These are phyloP conservation scores for Leptodon cayanensis DNA, from an alignment of 2,797 vertebrate species.

Conservation along the genomic window DNA sequence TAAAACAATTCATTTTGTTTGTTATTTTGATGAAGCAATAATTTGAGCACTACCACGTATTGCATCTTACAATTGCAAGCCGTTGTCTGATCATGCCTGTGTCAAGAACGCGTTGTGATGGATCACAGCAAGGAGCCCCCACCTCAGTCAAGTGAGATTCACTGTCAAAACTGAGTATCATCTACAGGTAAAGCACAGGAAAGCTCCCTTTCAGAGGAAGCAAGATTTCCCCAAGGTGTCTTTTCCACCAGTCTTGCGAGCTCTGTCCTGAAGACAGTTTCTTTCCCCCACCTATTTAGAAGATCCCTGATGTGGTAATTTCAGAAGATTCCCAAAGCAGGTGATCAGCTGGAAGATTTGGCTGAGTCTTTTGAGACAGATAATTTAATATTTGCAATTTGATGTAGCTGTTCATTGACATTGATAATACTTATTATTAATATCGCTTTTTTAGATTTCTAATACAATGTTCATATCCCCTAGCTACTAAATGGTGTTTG, in stretches of 20 bases:
- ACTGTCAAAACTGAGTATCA: not conserved
- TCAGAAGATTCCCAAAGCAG: not conserved
- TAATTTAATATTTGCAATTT: not conserved
- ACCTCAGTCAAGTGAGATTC: not conserved
- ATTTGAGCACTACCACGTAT: not conserved
- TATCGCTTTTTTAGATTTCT: not conserved
- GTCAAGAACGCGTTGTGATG: not conserved
- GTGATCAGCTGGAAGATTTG: not conserved
- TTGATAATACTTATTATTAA: not conserved
- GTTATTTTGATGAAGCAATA: not conserved
- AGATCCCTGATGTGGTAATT: not conserved
- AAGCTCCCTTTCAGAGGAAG: not conserved
- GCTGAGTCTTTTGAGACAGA: not conserved
- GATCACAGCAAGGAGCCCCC: not conserved
- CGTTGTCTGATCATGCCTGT: not conserved
- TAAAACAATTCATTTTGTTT: not conserved
- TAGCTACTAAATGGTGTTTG: not conserved
- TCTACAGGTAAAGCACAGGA: not conserved
- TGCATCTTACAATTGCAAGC: not conserved
- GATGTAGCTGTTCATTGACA: not conserved
- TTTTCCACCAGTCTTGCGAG: not conserved
- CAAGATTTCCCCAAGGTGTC: not conserved
- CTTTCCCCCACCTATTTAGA: not conserved
- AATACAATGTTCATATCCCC: not conserved
- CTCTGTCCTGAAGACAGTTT: not conserved